These are phyloP conservation scores for Podarcis lilfordi DNA, from an alignment of 2,797 vertebrate species.

Conservation along the genomic window DNA sequence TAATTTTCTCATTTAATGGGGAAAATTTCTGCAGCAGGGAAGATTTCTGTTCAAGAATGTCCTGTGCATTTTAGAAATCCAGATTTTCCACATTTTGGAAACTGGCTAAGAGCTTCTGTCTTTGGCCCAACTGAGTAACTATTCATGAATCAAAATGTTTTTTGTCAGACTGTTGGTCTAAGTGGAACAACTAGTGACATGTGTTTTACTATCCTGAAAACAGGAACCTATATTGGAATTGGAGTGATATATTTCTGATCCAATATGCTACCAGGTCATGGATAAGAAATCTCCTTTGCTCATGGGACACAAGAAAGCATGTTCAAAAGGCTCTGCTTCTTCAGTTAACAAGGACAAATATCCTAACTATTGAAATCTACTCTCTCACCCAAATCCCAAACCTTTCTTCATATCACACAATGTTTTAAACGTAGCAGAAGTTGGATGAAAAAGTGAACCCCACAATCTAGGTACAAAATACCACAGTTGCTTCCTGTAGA, in stretches of 20 bases:
- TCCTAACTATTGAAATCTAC: constrained; percentile 38
- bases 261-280: not conserved
- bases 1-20: too few relatives aligned
- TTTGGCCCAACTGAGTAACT: not conserved
- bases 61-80: too few relatives aligned
- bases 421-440: constrained; percentile 20
- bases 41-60: too few relatives aligned
- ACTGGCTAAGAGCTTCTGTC: not conserved
- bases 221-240: not conserved
- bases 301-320: constrained; percentile 29
- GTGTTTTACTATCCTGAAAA: not conserved
- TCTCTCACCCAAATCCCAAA: constrained; percentile 18
- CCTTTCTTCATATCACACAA: constrained; percentile 29
- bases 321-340: constrained; percentile 14
- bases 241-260: not conserved
- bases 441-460: constrained; percentile 20
- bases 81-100: not conserved
- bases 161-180: not conserved
- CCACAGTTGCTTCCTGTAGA: not conserved
- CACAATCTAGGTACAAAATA: constrained; percentile 5
- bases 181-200: not conserved
- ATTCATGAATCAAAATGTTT: not conserved
- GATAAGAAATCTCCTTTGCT: not conserved
- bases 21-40: not conserved
- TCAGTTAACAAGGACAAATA: not conserved